Evolutionary conservation across 2,113 vertebrate species (phyloP).

Genomic region (Geococcyx californianus): DNA sequence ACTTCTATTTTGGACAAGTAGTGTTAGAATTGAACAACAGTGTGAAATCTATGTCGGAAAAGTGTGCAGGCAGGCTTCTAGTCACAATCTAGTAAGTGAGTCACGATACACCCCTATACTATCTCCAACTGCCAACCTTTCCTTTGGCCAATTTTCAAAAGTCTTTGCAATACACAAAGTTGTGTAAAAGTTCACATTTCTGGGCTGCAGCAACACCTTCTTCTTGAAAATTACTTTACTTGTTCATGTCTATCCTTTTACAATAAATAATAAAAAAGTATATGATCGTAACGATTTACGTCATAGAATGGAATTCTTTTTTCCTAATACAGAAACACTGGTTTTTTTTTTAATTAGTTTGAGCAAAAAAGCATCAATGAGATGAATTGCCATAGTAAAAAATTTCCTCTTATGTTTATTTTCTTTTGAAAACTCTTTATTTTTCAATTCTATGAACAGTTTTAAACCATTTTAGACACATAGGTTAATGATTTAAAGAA

Average conservation of each 20-base stretch:
- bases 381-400: constrained; percentile 45
- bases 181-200: neutral
- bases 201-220: neutral
- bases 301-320: constrained; percentile 3
- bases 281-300: neutral
- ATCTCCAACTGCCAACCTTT: neutral
- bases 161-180: neutral
- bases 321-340: constrained; percentile 12
- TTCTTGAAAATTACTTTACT: constrained; percentile 10
- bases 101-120: neutral
- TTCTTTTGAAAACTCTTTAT: constrained; percentile 53
- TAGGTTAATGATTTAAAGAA: neutral
- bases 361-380: neutral
- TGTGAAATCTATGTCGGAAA: neutral
- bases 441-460: constrained; percentile 19
- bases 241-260: constrained; percentile 2
- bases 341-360: constrained; percentile 52
- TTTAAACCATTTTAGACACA: constrained; percentile 8
- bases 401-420: constrained; percentile 41
- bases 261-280: neutral
- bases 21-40: neutral
- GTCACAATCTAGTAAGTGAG: neutral
- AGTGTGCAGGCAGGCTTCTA: neutral
- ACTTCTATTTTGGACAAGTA: constrained; percentile 20
- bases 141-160: neutral